phyloP scores from a whole-genome alignment of 2,113 vertebrate species.

The Myiopsitta monachus region DNA sequence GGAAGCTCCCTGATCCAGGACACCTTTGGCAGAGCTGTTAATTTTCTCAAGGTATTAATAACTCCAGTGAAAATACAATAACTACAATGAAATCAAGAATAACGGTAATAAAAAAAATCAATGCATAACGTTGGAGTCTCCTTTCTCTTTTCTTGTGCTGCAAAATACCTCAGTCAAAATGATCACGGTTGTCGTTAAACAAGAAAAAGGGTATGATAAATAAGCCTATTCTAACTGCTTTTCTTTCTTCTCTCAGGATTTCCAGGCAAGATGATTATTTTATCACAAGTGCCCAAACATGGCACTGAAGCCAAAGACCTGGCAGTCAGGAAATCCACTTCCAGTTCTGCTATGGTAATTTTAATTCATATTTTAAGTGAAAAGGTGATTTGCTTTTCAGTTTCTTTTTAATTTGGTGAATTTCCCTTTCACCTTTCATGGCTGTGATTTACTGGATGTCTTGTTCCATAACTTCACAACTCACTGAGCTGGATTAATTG shows the following conservation, averaged over 20 bases:
- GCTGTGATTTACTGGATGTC: background rate
- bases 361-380: background rate
- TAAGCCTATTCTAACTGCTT: background rate
- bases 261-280: background rate
- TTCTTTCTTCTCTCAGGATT: background rate
- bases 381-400: background rate
- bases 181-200: background rate
- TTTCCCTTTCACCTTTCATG: background rate
- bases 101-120: background rate
- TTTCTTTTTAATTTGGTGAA: background rate
- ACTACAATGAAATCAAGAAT: background rate
- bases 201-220: background rate
- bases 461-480: background rate
- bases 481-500: background rate
- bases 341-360: background rate
- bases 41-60: background rate
- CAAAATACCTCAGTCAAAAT: background rate
- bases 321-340: background rate
- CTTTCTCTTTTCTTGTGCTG: background rate
- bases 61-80: background rate
- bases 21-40: background rate
- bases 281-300: background rate
- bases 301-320: background rate
- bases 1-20: background rate
- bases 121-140: background rate